Evolutionary conservation across 1,140 invertebrate genomes (phyloP), one percentile per base, ranked within the genome.

Genomic region (Heliconius himera): DNA sequence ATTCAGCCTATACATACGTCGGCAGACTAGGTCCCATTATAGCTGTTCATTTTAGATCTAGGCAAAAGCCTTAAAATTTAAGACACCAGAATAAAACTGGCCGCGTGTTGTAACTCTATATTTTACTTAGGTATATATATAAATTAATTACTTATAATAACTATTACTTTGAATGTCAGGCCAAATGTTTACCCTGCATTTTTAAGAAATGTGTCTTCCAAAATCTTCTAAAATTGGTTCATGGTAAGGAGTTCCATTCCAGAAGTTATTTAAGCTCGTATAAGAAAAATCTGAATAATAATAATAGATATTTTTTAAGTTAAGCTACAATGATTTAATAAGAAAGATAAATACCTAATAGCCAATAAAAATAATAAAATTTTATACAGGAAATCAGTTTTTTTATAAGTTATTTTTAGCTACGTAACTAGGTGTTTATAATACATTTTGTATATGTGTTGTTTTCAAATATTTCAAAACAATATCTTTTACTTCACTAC

Each of bases 141-240:
- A 81, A 72, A 78, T 80, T 83, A 83, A 70, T 66, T 80, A 82
- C 81, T 80, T 81, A 82, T 71, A 77, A 75, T 82, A 82, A 84
- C 71, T 85, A 85, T 82, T 89, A 85, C 85, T 90, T 85, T 87
- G 85, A 87, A 86, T 87, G 87, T 88, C 89, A 93, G 90, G 91
- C 91, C 91, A 89, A 89, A 87, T 85, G 60, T 89, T 89, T 93
- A 93, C 91, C 91, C 91, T 93, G 91, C 88, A 88, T 90, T 88
- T 86, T 88, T 87, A 89, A 90, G 87, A 90, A 90, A 88, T 77
- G 78, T 89, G 81, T 89, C 83, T 82, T 66, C 60, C 60, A 66
- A 88, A 89, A 89, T 87, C 75, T 85, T 89, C 83, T 75, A 81
- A 90, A 89, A 91, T 91, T 92, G 90, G 89, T 90, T 89, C 87